Evolutionary conservation across 2,797 vertebrate genomes (phyloP).

Genomic region (Graptemys geographica): DNA sequence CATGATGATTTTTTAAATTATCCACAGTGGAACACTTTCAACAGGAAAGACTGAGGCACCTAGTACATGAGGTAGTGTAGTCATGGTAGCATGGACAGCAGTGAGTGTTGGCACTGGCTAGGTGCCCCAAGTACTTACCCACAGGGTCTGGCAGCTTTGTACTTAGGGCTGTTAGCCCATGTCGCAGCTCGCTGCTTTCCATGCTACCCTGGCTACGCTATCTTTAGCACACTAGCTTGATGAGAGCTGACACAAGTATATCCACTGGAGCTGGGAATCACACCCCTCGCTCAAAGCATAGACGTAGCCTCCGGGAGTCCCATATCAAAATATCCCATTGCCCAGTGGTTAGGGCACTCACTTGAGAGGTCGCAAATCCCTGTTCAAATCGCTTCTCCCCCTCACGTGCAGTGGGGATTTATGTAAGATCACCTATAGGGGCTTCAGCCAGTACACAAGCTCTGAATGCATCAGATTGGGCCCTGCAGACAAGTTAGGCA

Average conservation of each 20-base stretch:
- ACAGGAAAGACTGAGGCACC: no score
- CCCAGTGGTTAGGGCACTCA: background rate
- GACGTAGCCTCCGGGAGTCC: background rate
- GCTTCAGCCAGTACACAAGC: background rate
- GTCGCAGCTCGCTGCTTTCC: background rate
- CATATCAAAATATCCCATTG: background rate
- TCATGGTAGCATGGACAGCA: background rate
- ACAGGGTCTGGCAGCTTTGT: background rate
- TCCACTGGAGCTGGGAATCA: background rate
- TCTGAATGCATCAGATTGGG: background rate
- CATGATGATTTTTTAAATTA: no score
- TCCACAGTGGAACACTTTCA: no score
- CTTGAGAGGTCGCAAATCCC: background rate
- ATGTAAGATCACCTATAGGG: background rate
- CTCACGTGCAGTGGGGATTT: background rate
- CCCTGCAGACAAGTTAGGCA: background rate
- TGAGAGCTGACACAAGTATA: background rate
- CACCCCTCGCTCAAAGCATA: background rate
- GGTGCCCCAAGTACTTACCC: background rate
- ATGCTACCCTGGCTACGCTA: background rate
- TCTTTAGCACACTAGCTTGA: background rate
- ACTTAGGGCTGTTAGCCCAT: background rate
- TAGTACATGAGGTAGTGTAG: background rate
- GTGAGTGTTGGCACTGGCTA: background rate
- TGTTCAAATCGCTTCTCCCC: background rate